Base-by-base conservation (phyloP, 2,888 invertebrate genomes). In the Ernsta delagoae region DNA sequence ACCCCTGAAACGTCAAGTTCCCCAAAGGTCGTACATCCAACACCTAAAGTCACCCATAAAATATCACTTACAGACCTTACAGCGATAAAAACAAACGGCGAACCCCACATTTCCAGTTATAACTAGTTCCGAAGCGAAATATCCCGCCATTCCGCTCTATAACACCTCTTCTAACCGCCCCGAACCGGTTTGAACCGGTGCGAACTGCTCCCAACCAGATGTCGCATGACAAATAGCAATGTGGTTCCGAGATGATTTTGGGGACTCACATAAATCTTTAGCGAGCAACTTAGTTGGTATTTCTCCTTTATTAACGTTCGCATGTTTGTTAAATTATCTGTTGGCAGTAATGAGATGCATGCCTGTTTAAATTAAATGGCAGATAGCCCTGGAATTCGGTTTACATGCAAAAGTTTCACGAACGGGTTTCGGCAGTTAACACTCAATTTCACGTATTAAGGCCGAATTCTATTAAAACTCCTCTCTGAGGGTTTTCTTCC, bases 181-280 rank as follows among this genome's bases (percentile, higher is more conserved):
- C 45, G 67, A 82, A 80, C 80, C 77, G 75, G 78, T 78, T 73
- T 72, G 74, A 77, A 82, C 83, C 83, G 80, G 85, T 84, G 83
- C 77, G 80, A 85, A 85, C 85, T 75, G 79, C 79, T 84, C 80
- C 75, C 70, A 71, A 75, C 77, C 88, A 88, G 87, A 85, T 88
- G 88, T 81, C 79, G 82, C 84, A 82, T 85, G 87, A 88, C 84
- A 86, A 87, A 88, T 87, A 79, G 86, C 86, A 73, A 79, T 82
- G 86, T 79, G 86, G 88, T 88, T 76, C 79, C 71, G 76, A 80
- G 83, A 88, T 86, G 85, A 86, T 88, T 89, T 86, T 75, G 80
- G 80, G 83, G 81, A 76, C 75, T 73, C 74, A 70, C 73, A 80
- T 82, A 83, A 83, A 82, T 83, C 82, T 79, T 77, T 74, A 70